Base-by-base conservation (phyloP, 2,113 vertebrate genomes). In the Oreotrochilus melanogaster region DNA sequence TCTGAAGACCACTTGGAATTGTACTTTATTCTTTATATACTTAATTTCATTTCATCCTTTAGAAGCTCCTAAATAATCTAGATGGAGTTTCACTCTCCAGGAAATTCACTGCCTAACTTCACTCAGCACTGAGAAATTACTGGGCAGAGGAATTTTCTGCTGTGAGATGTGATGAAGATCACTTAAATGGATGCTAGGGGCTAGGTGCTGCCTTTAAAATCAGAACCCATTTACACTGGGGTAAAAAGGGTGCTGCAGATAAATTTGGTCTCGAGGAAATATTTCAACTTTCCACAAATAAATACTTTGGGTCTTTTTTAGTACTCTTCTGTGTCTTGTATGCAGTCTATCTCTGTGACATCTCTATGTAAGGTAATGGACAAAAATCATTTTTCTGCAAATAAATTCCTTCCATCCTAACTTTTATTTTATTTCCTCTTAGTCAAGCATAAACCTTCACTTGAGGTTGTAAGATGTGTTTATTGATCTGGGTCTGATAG, bases 341-440 rank as follows among this genome's bases (percentile, higher is more conserved):
- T 22, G 57, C 35, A 85, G 57, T 78, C 23, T 69, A 1, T 51
- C 53, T 86, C 73, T 82, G 53, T 53, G 78, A 78, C 28, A 91
- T 27, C 7, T 57, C 48, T 39, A 15, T 50, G 15, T 6, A 56
- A 35, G 10, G 23, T 56, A 89, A 94, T 35, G 17, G 70, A 94
- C 73, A 89, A 95, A 95, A 95, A 86, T 53, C 5, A 45, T 57
- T 18, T 11, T 76, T 85, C 57, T 54, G 42, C 53, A 85, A 92
- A 89, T 65, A 82, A 94, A 82, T 65, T 48, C 19, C 18, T 73
- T 84, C 74, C 56, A 35, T 56, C 75, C 16, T 48, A 89, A 81
- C 48, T 92, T 79, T 35, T 76, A 50, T 86, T 95, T 93, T 86
- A 88, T 85, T 93, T 94, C 42, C 37, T 24, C 15, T 92, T 76